phyloP scores from a whole-genome alignment of 1,140 invertebrate species.

The Heliconius eleuchia region DNA sequence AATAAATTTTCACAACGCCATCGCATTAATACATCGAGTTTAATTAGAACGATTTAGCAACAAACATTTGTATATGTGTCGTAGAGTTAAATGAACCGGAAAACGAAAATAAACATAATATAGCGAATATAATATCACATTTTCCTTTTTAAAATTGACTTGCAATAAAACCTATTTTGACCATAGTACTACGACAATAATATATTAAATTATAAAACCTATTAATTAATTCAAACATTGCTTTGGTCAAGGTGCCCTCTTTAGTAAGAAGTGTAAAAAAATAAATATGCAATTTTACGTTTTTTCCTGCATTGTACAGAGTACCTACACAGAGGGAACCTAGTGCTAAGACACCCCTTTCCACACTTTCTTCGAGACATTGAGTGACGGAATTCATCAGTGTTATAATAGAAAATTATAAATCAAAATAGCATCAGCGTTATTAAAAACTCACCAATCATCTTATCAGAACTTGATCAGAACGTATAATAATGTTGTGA shows the following conservation, averaged over 20 bases:
- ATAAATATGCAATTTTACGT: no score
- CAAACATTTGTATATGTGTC: constrained; percentile 39
- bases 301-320: no score
- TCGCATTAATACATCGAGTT: constrained; percentile 33
- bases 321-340: no score
- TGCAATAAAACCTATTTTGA: neutral
- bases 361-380: no score
- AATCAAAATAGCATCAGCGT: no score
- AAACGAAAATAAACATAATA: constrained; percentile 19
- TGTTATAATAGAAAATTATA: neutral
- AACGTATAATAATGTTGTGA: neutral
- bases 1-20: constrained; percentile 34
- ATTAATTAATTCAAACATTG: neutral
- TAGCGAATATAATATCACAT: neutral
- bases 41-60: constrained; percentile 42
- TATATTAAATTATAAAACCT: neutral
- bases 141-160: neutral
- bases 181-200: no score
- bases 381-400: no score
- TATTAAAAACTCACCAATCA: no score
- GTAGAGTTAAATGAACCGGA: constrained; percentile 29
- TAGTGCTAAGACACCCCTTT: no score
- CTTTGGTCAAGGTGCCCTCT: no score
- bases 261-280: no score
- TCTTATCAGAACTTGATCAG: no score